phyloP scores from a whole-genome alignment of 2,113 vertebrate species.

The Thalassoma bifasciatum region DNA sequence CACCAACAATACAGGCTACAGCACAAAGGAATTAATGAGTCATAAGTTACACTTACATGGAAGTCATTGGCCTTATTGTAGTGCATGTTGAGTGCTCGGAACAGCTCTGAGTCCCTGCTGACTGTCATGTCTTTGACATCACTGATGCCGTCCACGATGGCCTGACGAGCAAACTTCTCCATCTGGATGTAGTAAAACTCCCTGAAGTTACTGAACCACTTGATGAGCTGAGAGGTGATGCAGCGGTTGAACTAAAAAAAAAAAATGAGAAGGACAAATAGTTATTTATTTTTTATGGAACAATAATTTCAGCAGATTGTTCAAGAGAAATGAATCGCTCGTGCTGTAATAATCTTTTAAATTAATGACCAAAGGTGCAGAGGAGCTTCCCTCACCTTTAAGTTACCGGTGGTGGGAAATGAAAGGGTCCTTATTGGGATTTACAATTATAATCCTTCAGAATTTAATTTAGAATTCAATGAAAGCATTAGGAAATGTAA shows the following conservation, averaged over 20 bases:
- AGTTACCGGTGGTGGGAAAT: not conserved
- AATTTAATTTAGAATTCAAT: constrained; percentile 40
- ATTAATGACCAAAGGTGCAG: not conserved
- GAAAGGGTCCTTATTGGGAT: constrained; percentile 6
- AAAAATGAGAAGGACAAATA: constrained; percentile 4
- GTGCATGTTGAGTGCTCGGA: constrained; percentile 92
- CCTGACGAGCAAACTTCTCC: constrained; percentile 96
- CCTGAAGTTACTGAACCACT: constrained; percentile 99
- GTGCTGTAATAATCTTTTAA: not conserved
- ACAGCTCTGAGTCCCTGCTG: constrained; percentile 91
- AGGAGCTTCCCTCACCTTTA: constrained; percentile 7
- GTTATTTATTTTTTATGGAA: not conserved
- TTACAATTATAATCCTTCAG: constrained; percentile 27
- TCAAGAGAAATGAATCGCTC: not conserved
- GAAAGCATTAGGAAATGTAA: not conserved
- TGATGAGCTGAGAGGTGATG: constrained; percentile 97
- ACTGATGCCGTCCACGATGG: constrained; percentile 87
- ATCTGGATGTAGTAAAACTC: constrained; percentile 99
- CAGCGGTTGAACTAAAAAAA: constrained; percentile 92
- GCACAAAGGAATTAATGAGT: constrained; percentile 30
- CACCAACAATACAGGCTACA: constrained; percentile 5
- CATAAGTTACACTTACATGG: constrained; percentile 83
- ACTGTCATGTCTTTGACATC: constrained; percentile 86
- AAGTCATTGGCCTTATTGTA: constrained; percentile 98
- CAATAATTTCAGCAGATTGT: not conserved